Evolutionary conservation across 2,113 vertebrate genomes (phyloP), one percentile per base, ranked within the genome.

Genomic region (Limanda limanda): DNA sequence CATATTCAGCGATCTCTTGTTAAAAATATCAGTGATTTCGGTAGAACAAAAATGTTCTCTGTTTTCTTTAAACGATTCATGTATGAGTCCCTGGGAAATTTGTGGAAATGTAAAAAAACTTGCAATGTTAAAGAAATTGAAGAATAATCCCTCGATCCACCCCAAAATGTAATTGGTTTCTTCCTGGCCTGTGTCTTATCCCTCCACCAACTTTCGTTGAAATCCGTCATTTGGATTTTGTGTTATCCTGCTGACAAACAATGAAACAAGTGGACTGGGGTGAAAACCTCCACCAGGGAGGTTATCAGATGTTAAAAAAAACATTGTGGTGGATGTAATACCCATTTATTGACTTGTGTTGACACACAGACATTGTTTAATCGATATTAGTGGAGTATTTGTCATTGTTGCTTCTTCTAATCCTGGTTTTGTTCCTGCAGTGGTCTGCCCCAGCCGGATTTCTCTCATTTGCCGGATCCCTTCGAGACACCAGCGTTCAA

Each of bases 401-500:
- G 14, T 15, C 15, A 6, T 56, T 24, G 35, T 37, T 25, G 11
- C 24, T 27, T 23, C 10, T 14, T 2, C 10, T 47, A 27, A 55
- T 31, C 52, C 7, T 75, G 23, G 42, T 23, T 71, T 31, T 73
- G 3, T 84, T 10, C 64, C 59, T 15, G 18, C 87, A 99, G 97
- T 91, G 94, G 90, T 75, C 92, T 96, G 54, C 92, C 95, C 64
- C 95, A 92, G 85, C 96, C 97, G 54, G 94, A 95, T 89, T 99
- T 98, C 92, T 95, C 95, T 66, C 91, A 96, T 55, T 90, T 97
- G 91, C 94, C 93, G 82, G 96, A 97, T 89, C 98, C 98, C 40
- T 99, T 99, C 57, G 96, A 97, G 84, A 98, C 97, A 6, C 94
- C 96, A 61, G 94, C 94, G 70, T 99, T 98, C 91, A 96, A 95